Evolutionary conservation across 64 coral and sea anemone genomes (phyloP).

Genomic region (Pachyseris speciosa): DNA sequence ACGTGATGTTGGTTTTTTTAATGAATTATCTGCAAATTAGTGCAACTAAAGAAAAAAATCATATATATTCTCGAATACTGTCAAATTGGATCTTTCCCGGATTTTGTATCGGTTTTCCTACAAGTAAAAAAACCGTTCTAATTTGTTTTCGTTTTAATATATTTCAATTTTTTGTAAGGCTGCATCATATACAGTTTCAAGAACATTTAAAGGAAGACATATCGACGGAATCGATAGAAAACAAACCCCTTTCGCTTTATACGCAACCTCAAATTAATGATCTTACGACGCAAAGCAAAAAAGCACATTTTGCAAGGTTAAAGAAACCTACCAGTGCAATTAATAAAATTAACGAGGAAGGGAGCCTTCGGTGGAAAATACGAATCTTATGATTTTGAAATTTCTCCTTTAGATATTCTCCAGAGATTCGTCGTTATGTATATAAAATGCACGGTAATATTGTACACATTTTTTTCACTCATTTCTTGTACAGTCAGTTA

Average conservation of each 20-base stretch:
- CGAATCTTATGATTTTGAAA: not conserved
- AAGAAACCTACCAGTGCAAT: no score
- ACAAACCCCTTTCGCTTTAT: no score
- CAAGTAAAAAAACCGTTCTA: not conserved
- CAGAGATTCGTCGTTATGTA: not conserved
- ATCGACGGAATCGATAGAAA: no score
- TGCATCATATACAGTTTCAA: no score
- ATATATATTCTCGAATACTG: no score
- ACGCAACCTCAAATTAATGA: no score
- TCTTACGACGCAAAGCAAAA: no score
- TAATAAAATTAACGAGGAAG: not conserved
- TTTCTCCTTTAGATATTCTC: not conserved
- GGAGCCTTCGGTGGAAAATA: not conserved
- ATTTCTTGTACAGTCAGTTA: not conserved
- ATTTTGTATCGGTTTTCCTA: not conserved
- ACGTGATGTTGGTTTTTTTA: not conserved
- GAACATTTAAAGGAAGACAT: no score
- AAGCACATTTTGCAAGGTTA: no score
- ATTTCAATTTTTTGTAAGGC: no score
- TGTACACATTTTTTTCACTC: not conserved
- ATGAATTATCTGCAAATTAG: not conserved
- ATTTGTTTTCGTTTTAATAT: no score
- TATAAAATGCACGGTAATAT: not conserved
- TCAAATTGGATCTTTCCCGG: no score
- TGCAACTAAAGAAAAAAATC: not conserved